Evolutionary conservation across 2,888 invertebrate genomes (phyloP).

Genomic region (Ochropacha duplaris): DNA sequence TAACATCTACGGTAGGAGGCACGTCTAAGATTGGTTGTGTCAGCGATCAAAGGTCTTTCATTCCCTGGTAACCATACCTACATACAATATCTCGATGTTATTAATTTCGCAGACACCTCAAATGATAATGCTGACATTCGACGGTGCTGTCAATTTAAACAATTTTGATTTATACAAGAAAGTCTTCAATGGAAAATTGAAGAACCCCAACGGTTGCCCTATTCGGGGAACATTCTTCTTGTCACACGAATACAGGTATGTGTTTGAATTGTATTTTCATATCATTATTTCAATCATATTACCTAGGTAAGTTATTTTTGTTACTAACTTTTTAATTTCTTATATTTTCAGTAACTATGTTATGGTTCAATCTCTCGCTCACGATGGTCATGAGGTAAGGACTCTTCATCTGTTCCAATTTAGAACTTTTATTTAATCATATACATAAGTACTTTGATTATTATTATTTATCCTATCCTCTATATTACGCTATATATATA

Average conservation of each 20-base stretch:
- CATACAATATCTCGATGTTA: constrained; percentile 12
- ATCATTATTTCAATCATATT: background rate
- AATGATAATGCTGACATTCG: constrained; percentile 96
- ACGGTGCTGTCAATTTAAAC: constrained; percentile 96
- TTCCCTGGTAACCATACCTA: background rate
- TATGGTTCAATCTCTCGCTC: constrained; percentile 94
- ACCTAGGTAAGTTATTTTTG: too few relatives aligned
- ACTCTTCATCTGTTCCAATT: constrained; percentile 3
- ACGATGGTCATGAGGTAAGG: constrained; percentile 94
- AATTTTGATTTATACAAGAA: constrained; percentile 94
- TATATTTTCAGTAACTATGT: constrained; percentile 92
- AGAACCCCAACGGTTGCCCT: constrained; percentile 95
- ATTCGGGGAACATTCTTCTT: constrained; percentile 96
- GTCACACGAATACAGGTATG: constrained; percentile 91
- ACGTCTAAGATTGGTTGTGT: too few relatives aligned
- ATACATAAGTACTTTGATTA: too few relatives aligned
- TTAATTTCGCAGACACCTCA: constrained; percentile 90
- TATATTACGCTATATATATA: too few relatives aligned
- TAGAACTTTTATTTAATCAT: too few relatives aligned
- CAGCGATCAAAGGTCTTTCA: too few relatives aligned
- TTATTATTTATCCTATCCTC: too few relatives aligned
- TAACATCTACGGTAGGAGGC: too few relatives aligned
- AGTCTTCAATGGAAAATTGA: constrained; percentile 90
- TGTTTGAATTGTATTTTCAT: constrained; percentile 5
- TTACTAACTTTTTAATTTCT: constrained; percentile 8